Base-by-base conservation (phyloP, 2,797 vertebrate genomes). In the Sarcophilus harrisii region DNA sequence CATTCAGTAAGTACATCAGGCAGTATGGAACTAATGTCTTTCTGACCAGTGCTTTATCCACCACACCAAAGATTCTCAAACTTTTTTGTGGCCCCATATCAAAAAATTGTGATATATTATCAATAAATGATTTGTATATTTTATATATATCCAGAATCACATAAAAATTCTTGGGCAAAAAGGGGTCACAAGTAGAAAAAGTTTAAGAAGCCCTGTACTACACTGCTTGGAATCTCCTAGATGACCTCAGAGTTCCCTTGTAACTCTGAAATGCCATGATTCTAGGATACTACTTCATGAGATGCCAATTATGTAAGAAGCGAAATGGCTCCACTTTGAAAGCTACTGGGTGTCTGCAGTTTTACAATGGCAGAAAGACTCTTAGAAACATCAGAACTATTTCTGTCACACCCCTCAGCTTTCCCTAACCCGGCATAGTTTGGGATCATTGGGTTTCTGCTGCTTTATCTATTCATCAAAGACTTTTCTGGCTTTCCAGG, bases 351-450 rank as follows among this genome's bases (percentile, higher is more conserved):
- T 24, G 18, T 45, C 38, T 11, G 8, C 38, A 45, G 24, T 9
- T 30, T 87, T 87, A 45, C 21, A 87, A 45, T 4, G 27, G 9
- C 38, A 8, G 32, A 81, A 81, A 87, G 73, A 38, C 38, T 45
- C 30, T 87, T 49, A 30, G 24, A 87, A 87, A 28, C 45, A 87
- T 49, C 38, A 49, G 73, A 49, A 87, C 21, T 87, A 87, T 87
- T 87, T 45, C n/a, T 59, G 24, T 89, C 32, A 94, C 94, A 58
- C 21, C 87, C 45, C 93, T 92, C 54, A 93, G 11, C 13, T 92
- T 95, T 91, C 62, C 57, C 81, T 92, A 90, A 92, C 92, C 45
- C 32, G 10, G 3, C 62, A 94, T 93, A 87, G 38, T 10, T 49
- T 87, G 21, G 9, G 73, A 81, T 90, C 18, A 8, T 93, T 38